Conservation (phyloP, 2,888 invertebrate species). For the Liodrosophila aerea region DNA sequence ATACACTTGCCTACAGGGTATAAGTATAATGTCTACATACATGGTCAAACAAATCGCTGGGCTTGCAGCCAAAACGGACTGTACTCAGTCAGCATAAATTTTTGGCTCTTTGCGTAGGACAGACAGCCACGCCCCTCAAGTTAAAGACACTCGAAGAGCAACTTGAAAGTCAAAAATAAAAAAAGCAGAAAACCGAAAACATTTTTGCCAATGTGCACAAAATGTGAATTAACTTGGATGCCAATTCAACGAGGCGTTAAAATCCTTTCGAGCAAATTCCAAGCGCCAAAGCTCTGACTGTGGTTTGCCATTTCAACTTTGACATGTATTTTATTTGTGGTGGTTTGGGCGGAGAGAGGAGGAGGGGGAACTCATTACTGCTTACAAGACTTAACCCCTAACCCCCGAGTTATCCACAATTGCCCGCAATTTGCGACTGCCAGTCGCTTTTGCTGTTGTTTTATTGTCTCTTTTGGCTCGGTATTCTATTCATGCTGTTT, state of each 20-base stretch:
- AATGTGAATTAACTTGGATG: slow-evolving; percentile 68
- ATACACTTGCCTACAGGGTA: not conserved
- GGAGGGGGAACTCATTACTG: too few species aligned
- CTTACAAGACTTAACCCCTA: not conserved
- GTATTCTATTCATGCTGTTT: slow-evolving; percentile 33
- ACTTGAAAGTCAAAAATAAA: slow-evolving; percentile 19
- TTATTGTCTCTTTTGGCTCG: slow-evolving; percentile 41
- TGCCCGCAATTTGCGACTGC: slow-evolving; percentile 39
- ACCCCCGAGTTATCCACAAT: slow-evolving; percentile 12
- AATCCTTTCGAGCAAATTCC: slow-evolving; percentile 44
- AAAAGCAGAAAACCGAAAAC: slow-evolving; percentile 8
- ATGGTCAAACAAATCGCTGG: too few species aligned
- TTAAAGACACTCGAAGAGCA: slow-evolving; percentile 12
- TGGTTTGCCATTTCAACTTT: slow-evolving; percentile 26
- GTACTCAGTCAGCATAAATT: slow-evolving; percentile 13
- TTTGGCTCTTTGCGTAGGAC: not conserved
- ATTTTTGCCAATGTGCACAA: slow-evolving; percentile 38
- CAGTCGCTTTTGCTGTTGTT: slow-evolving; percentile 48
- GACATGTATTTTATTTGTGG: slow-evolving; percentile 24
- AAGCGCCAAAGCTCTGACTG: slow-evolving; percentile 9
- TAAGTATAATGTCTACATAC: not conserved
- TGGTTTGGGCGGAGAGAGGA: not conserved
- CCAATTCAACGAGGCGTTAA: slow-evolving; percentile 66
- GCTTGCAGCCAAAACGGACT: slow-evolving; percentile 6
- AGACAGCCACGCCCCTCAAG: slow-evolving; percentile 8